Evolutionary conservation across 1,140 invertebrate genomes (phyloP).

Genomic region (Aphaenogaster rudis): DNA sequence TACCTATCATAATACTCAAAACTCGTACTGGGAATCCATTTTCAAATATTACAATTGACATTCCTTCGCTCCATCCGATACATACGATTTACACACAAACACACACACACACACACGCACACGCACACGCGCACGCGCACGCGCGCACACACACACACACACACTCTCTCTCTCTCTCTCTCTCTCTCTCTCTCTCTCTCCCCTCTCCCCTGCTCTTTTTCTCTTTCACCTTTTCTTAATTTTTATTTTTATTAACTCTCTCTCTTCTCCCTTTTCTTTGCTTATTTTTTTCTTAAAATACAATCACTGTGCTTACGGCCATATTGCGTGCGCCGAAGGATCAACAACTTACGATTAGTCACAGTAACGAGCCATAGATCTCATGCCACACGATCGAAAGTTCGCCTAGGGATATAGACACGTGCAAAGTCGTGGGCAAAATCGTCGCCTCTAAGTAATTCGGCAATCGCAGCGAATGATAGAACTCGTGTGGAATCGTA

Average conservation of each 20-base stretch:
- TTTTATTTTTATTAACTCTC: not conserved
- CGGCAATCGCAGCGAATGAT: not conserved
- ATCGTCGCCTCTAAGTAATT: not conserved
- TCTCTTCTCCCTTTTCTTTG: not conserved
- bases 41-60: slow-evolving; percentile 9
- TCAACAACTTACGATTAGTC: slow-evolving; percentile 52
- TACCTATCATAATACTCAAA: not conserved
- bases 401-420: slow-evolving; percentile 14
- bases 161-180: no score
- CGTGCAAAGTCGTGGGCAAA: not conserved
- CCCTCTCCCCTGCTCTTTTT: not conserved
- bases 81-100: not conserved
- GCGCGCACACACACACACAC: not conserved
- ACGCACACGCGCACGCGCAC: not conserved
- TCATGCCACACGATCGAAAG: slow-evolving; percentile 18
- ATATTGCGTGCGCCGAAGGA: slow-evolving; percentile 50
- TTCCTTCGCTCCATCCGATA: not conserved
- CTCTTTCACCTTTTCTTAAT: not conserved
- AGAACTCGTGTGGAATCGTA: not conserved
- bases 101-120: not conserved
- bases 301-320: slow-evolving; percentile 56
- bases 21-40: not conserved
- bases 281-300: slow-evolving; percentile 46
- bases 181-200: not conserved
- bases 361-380: slow-evolving; percentile 57